phyloP scores from a whole-genome alignment of 2,113 vertebrate species.

The Opisthocomus hoazin region DNA sequence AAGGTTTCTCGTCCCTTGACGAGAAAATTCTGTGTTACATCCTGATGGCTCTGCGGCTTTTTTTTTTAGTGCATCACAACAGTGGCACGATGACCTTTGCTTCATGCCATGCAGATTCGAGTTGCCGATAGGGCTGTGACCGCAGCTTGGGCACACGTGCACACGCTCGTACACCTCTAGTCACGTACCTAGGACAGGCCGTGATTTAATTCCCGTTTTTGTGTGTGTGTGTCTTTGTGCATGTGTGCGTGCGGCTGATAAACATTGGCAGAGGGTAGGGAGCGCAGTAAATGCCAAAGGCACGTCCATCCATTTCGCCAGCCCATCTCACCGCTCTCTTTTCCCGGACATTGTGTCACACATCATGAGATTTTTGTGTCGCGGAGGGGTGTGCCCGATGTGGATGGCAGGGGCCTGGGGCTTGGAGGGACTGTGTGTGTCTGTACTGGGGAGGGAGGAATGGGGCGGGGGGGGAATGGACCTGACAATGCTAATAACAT shows the following conservation, averaged over 20 bases:
- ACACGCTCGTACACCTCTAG: neutral
- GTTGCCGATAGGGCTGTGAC: constrained; percentile 37
- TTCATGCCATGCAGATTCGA: constrained; percentile 64
- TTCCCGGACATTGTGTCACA: constrained; percentile 56
- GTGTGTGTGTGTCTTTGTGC: neutral
- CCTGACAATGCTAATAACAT: constrained; percentile 67
- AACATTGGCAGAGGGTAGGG: constrained; percentile 38
- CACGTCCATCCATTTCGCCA: constrained; percentile 42
- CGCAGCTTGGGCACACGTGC: neutral
- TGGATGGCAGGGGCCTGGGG: neutral
- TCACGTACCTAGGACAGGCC: neutral
- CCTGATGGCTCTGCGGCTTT: constrained; percentile 77
- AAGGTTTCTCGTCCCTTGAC: constrained; percentile 64
- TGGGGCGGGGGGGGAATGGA: constrained; percentile 13
- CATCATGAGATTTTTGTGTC: constrained; percentile 66
- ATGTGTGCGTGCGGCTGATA: neutral
- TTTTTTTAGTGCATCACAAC: constrained; percentile 70
- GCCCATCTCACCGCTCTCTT: constrained; percentile 35
- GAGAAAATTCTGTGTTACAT: constrained; percentile 76
- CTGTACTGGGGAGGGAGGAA: neutral
- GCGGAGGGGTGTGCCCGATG: constrained; percentile 18
- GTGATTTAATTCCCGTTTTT: constrained; percentile 26
- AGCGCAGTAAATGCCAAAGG: constrained; percentile 39
- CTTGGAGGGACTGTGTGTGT: neutral
- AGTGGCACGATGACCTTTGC: constrained; percentile 74